Conservation (phyloP, 1,140 invertebrate genomes). For the Ceratina japonica region DNA sequence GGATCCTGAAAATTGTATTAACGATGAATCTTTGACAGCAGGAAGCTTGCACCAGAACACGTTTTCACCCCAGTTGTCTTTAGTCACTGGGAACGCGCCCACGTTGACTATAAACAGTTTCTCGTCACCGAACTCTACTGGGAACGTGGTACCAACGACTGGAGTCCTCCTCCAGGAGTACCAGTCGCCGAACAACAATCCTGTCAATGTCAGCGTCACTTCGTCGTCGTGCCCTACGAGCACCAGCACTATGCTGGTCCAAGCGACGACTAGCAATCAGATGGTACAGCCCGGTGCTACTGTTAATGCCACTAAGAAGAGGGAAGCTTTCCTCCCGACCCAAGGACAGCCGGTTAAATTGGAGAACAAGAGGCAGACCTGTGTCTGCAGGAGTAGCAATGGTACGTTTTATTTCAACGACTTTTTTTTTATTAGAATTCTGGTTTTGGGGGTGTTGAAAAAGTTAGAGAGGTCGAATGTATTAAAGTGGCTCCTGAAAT, state of each 20-base stretch:
- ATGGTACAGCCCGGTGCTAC: slow-evolving; percentile 58
- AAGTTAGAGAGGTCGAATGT: too few relatives aligned
- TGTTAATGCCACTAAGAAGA: slow-evolving; percentile 70
- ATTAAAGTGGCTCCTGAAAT: too few relatives aligned
- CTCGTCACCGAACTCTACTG: slow-evolving; percentile 69
- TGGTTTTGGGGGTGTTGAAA: background rate
- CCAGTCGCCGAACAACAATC: slow-evolving; percentile 64
- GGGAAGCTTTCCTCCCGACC: slow-evolving; percentile 71
- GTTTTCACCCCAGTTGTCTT: slow-evolving; percentile 74
- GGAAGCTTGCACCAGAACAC: slow-evolving; percentile 74
- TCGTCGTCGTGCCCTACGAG: slow-evolving; percentile 57
- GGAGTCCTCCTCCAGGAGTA: slow-evolving; percentile 75
- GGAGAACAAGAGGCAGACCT: slow-evolving; percentile 75
- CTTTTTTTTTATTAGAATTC: background rate
- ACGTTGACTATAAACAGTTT: slow-evolving; percentile 76
- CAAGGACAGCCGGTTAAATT: slow-evolving; percentile 75
- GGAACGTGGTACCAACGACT: slow-evolving; percentile 68
- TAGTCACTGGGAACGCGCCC: slow-evolving; percentile 72
- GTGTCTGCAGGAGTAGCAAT: slow-evolving; percentile 74
- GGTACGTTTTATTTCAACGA: slow-evolving; percentile 55
- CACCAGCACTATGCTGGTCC: slow-evolving; percentile 65
- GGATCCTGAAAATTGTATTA: background rate
- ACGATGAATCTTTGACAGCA: slow-evolving; percentile 25
- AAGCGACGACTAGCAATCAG: slow-evolving; percentile 34
- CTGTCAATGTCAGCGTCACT: slow-evolving; percentile 54